Conservation (phyloP, 2,797 vertebrate genomes). For the Hydrocynus forskahlii region DNA sequence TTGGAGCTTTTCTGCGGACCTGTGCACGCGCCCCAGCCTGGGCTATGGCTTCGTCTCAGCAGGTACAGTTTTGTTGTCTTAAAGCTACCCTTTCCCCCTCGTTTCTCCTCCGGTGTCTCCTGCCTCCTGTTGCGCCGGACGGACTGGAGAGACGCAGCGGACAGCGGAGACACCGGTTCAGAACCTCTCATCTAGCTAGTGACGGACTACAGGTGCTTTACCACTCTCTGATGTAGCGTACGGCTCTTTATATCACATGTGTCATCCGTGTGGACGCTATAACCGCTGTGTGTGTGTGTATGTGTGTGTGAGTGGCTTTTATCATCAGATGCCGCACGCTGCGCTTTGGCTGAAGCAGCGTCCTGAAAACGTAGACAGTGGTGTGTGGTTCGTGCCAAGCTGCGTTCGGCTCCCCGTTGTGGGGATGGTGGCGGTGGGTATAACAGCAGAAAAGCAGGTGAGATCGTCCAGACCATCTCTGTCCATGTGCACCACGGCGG, state of each 20-base stretch:
- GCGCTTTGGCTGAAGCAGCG: not conserved
- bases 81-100: not conserved
- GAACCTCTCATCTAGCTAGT: not conserved
- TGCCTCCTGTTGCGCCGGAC: slow-evolving; percentile 48
- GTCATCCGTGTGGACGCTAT: not conserved
- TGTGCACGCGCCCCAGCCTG: not conserved
- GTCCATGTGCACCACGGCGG: slow-evolving; percentile 44
- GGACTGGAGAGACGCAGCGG: not conserved
- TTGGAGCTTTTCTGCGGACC: not conserved
- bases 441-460: slow-evolving; percentile 23
- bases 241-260: not conserved
- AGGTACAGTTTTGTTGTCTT: not conserved
- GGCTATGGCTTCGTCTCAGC: not conserved
- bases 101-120: not conserved
- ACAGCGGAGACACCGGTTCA: not conserved
- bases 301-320: not conserved
- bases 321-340: not conserved
- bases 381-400: not conserved
- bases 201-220: slow-evolving; percentile 51
- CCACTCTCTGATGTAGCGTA: not conserved
- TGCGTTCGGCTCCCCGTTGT: not conserved
- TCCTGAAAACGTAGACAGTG: not conserved
- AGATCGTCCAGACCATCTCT: slow-evolving; percentile 17
- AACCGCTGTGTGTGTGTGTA: not conserved
- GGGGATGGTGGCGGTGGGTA: slow-evolving; percentile 29